These are phyloP conservation scores for Lordiphosa clarofinis DNA, from an alignment of 1,140 invertebrate genomes.

Conservation along the genomic window DNA sequence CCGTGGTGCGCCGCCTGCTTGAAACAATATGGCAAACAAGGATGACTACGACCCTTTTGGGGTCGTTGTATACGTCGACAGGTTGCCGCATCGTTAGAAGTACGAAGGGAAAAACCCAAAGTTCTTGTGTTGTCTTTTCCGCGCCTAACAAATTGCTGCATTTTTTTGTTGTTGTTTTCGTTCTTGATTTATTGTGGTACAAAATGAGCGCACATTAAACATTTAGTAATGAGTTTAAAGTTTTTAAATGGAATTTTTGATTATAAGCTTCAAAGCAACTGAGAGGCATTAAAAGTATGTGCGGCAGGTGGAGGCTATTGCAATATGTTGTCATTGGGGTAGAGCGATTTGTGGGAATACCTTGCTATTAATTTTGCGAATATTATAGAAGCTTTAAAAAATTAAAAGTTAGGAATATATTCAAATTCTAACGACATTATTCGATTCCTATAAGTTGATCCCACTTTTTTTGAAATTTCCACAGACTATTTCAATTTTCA, in stretches of 20 bases:
- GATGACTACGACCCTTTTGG: constrained; percentile 61
- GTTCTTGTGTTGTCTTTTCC: constrained; percentile 28
- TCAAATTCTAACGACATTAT: too few species aligned
- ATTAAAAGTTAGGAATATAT: too few species aligned
- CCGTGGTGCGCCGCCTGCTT: constrained; percentile 66
- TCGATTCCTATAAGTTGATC: too few species aligned
- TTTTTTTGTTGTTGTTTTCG: constrained; percentile 39
- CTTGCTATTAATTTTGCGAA: too few species aligned
- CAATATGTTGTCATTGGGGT: constrained; percentile 1
- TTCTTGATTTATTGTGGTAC: constrained; percentile 43
- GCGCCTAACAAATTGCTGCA: constrained; percentile 68
- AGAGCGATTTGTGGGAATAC: constrained; percentile 35
- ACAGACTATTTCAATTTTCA: too few species aligned
- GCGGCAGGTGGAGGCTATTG: constrained; percentile 4
- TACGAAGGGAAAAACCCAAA: constrained; percentile 12
- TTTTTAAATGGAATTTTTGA: constrained; percentile 75
- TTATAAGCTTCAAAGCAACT: constrained; percentile 31
- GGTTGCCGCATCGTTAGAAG: constrained; percentile 68
- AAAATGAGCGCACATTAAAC: constrained; percentile 70
- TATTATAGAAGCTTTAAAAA: constrained; percentile 2
- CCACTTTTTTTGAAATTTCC: too few species aligned
- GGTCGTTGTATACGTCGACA: constrained; percentile 58
- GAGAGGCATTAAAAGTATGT: background rate
- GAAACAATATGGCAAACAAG: constrained; percentile 63
- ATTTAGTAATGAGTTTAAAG: constrained; percentile 77